These are phyloP conservation scores for Hydrolagus colliei DNA, from an alignment of 2,797 vertebrate species.

Conservation along the genomic window DNA sequence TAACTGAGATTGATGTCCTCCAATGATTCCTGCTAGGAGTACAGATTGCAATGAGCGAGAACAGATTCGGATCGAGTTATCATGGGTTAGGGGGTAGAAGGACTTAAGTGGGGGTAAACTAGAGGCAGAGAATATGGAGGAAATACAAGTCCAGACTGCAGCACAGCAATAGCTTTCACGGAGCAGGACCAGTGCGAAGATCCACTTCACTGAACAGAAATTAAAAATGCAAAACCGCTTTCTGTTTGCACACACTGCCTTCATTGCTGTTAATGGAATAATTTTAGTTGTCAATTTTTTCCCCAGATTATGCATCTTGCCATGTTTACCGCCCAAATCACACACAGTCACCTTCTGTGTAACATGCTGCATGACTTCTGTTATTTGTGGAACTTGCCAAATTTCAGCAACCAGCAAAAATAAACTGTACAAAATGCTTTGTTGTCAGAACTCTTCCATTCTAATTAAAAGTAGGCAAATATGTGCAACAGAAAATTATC, in stretches of 20 bases:
- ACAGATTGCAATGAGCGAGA: too few species aligned
- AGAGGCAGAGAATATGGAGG: background rate
- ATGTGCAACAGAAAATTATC: conserved; percentile 31
- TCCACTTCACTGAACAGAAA: conserved; percentile 23
- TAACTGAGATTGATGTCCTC: too few species aligned
- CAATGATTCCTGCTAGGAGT: too few species aligned
- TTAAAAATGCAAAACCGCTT: conserved; percentile 23
- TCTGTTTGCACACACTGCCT: conserved; percentile 24
- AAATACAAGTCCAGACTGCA: background rate
- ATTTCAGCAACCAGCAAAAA: conserved; percentile 27
- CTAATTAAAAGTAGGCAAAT: conserved; percentile 30
- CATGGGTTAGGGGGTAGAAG: background rate
- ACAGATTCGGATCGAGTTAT: too few species aligned
- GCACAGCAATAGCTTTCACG: conserved; percentile 5
- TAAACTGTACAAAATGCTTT: conserved; percentile 13
- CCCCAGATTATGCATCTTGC: conserved; percentile 20
- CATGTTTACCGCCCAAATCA: conserved; percentile 26
- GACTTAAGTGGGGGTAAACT: background rate
- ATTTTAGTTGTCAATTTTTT: conserved; percentile 28
- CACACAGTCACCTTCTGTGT: conserved; percentile 27
- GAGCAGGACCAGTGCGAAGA: background rate
- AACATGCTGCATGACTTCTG: conserved; percentile 30
- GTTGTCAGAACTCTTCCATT: conserved; percentile 23
- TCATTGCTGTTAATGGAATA: conserved; percentile 29
- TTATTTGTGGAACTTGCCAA: conserved; percentile 24